Evolutionary conservation across 2,888 invertebrate species (phyloP), one percentile per base, ranked within the genome.

Genomic region (Conchocele bisecta): DNA sequence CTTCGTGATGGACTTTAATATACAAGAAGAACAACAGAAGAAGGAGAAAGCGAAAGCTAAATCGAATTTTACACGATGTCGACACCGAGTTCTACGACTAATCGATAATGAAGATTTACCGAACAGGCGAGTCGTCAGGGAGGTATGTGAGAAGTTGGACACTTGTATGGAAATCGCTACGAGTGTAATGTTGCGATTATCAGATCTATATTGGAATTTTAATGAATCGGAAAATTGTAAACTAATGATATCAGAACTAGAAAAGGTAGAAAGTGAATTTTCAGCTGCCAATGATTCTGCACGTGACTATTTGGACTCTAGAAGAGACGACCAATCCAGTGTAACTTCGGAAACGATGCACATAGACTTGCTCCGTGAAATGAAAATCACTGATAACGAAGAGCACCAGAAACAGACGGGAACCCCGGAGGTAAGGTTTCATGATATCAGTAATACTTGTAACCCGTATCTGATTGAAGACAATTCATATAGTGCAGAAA

Each of bases 351-450:
- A 35, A 35, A 35, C 37, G 37, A 11, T 35, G 37, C 37, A 35
- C 13, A 35, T 35, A 9, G 37, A 9, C 9, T 35, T 35, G 37
- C 9, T 35, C 11, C 37, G 13, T 35, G 37, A 13, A 35, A 42
- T 42, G 42, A 42, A 42, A 17, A 42, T 42, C 22, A 42, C n/a
- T 22, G 42, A 42, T 42, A 22, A 42, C 17, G 42, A 42, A 42
- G 42, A 42, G 42, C 42, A 42, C n/a, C 42, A 42, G 42, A 42
- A 42, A 42, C 42, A 42, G 42, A 15, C 42, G 22, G 42, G 17
- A 42, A 9, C n/a, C 42, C 42, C 42, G 42, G 42, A 42, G 22
- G n/a, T 42, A 42, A n/a, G n/a, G n/a, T n/a, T n/a, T n/a, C n/a
- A n/a, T n/a, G n/a, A n/a, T n/a, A n/a, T n/a, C n/a, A n/a, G n/a